Evolutionary conservation across 2,888 invertebrate genomes (phyloP), one percentile per base, ranked within the genome.

Genomic region (Caenorhabditis parvicauda): DNA sequence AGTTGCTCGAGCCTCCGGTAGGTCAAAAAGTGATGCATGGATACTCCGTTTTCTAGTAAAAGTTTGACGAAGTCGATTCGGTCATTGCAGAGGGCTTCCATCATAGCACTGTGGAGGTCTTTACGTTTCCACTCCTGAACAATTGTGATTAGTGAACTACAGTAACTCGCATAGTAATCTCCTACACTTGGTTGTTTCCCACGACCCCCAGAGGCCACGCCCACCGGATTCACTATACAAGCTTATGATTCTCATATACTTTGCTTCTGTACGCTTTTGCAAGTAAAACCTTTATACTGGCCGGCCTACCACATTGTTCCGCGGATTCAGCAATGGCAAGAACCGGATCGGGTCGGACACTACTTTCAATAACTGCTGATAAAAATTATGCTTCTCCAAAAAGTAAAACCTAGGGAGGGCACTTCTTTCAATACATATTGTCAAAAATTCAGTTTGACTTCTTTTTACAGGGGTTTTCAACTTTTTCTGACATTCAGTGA

Each of bases 11-110:
- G 86, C 28, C 94, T 86, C 17, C 90, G 90, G 80, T 95, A 92
- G 43, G 95, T 93, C 59, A 98, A 87, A 84, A 96, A 98, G 82
- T 92, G 92, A 71, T 91, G 87, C 93, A 98, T 95, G 64, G 91
- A 91, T 14, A 98, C 93, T 19, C 98, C 98, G 82, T 98, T 95
- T 82, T 98, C 95, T 7, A 98, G 85, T 12, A 98, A 87, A 12
- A 98, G 86, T 82, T 94, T 92, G 12, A 98, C 96, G 85, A 98
- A 98, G 84, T 96, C 95, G 77, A 95, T 91, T 93, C 91, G 94
- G 96, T 96, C 7, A 93, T 92, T 83, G 92, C 91, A 91, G 53
- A 98, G 84, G 0, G 96, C 96, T 82, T 96, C 94, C 91, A 95
- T 91, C 95, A 98, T 96, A 2, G 95, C 92, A 82, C 93, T 91